Evolutionary conservation across 2,888 invertebrate species (phyloP).

Genomic region (Heliconius charithonia): DNA sequence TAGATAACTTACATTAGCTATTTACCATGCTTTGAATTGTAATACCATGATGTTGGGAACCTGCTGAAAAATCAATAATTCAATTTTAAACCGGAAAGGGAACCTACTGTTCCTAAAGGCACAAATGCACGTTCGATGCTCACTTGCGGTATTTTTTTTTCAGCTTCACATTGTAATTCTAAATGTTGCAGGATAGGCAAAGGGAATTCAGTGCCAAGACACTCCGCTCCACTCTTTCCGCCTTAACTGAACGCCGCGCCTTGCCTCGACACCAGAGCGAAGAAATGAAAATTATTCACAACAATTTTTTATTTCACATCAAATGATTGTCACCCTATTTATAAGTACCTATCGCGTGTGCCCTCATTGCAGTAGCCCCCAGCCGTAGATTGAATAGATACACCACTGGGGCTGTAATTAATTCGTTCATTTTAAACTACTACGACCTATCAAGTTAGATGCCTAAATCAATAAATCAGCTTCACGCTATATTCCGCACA

Average conservation of each 20-base stretch:
- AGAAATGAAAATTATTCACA: background rate
- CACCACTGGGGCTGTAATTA: constrained; percentile 46
- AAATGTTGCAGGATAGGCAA: too few species aligned
- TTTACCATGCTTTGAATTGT: constrained; percentile 17
- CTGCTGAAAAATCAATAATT: background rate
- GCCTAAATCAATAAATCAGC: too few species aligned
- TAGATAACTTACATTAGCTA: constrained; percentile 22
- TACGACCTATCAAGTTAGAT: constrained; percentile 1
- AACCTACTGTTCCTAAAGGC: too few species aligned
- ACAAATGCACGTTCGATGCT: too few species aligned
- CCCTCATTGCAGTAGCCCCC: constrained; percentile 32
- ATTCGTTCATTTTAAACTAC: constrained; percentile 39
- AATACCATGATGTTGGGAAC: constrained; percentile 12
- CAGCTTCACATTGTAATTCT: too few species aligned
- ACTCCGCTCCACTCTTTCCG: too few species aligned
- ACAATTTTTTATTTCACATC: background rate
- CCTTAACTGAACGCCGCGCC: too few species aligned
- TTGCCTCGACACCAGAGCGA: background rate
- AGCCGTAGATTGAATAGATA: constrained; percentile 51
- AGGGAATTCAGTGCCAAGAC: too few species aligned
- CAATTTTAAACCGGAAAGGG: background rate
- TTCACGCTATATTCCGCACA: too few species aligned
- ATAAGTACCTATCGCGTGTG: constrained; percentile 28
- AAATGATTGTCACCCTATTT: constrained; percentile 27
- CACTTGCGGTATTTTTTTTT: too few species aligned